Evolutionary conservation across 2,113 vertebrate genomes (phyloP), one percentile per base, ranked within the genome.

Genomic region (Chlorocebus sabaeus): DNA sequence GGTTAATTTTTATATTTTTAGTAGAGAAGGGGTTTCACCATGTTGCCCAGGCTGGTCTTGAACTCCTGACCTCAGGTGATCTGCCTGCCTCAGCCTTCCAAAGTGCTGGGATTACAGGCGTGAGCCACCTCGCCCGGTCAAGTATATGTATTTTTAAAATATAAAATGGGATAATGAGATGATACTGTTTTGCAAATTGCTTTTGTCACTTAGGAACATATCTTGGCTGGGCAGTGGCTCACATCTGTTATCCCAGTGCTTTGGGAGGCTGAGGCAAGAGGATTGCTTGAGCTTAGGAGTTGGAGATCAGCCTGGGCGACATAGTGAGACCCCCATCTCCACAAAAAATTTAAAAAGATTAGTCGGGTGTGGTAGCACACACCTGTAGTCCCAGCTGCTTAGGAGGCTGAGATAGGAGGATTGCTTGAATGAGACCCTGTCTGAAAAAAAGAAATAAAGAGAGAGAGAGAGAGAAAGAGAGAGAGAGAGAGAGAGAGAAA

Each of bases 401-500:
- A 35, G 67, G 16, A 35, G 67, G 32, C 67, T 68, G 67, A 68
- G 16, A 35, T 13, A 35, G 67, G 32, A 68, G 67, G 32, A 68
- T 17, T 17, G 32, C 67, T 64, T 35, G 32, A 68, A 35, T 68
- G 67, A 68, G 32, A 68, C 32, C 16, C 67, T 35, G 7, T 35
- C 67, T 61, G 20, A 61, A 61, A 61, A 55, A 55, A 35, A 67
- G 61, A 64, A 35, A 68, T 30, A 67, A 17, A 14, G 5, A 22
- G 6, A 64, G 27, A 45, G 32, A 67, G 23, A 25, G 59, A 61
- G 23, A 59, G 9, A 25, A 23, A 23, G 8, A 8, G 20, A 2
- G 8, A 2, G 8, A 59, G 9, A 10, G 8, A 23, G 0, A 25
- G 1, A 23, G 0, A 59, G 0, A 9, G 22, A 10, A 1, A 8